Base-by-base conservation (phyloP, 2,797 vertebrate species). In the Protosalanx chinensis region DNA sequence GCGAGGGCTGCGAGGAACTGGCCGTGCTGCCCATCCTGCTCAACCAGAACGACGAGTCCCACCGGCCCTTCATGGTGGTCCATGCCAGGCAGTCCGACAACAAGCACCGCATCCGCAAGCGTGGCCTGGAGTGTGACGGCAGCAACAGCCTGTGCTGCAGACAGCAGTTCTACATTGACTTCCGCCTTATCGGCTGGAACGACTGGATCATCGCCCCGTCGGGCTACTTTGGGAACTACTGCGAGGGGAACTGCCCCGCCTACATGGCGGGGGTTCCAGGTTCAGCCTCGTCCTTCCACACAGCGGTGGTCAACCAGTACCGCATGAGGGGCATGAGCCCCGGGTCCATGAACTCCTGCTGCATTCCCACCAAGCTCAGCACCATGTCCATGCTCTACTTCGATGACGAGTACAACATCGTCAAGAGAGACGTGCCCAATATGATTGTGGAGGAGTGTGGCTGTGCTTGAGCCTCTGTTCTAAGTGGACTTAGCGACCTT, bases 321-420 rank as follows among this genome's bases (percentile, higher is more conserved):
- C 94, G 97, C 76, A 95, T 98, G 95, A 90, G 97, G 57, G 97
- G 97, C 37, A 94, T 98, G 91, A 97, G 95, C 83, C 97, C 96
- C 0, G 96, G 95, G 69, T 94, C 96, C 57, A 95, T 98, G 91
- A 97, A 95, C 95, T 98, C 97, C 79, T 99, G 97, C 89, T 99
- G 97, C 88, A 97, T 98, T 78, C 97, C 97, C 82, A 99, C 97
- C 84, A 96, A 95, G 87, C 95, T 99, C 76, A 97, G 96, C 92
- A 97, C 96, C 81, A 99, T 99, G 96, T 99, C 97, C 85, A 98
- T 99, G 97, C 93, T 99, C 70, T 98, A 98, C 92, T 98, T 98
- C 2, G 97, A 99, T 10, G 96, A 99, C n/a, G 97, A 98, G 90
- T 98, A 97, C 90, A 99, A 99, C 93, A 99, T 99, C 5, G 95